Evolutionary conservation across 2,888 invertebrate genomes (phyloP), one percentile per base, ranked within the genome.

Genomic region (Glaucopsyche alexis): DNA sequence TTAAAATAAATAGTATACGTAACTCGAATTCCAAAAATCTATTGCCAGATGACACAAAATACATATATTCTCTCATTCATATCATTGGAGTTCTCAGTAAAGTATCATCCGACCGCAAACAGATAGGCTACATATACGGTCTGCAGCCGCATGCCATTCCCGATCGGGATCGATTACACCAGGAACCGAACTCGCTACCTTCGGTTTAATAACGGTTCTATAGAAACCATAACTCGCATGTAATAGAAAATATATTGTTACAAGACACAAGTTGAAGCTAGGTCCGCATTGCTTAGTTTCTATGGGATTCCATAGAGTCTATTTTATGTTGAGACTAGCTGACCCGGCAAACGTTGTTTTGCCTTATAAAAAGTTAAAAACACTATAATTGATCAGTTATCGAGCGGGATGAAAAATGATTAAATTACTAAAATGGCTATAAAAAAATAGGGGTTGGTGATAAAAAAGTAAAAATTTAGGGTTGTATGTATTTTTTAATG

Each of bases 201-300:
- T 9, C 19, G 55, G 11, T 19, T 55, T 19, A 2, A 47, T 60
- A 60, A 38, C 60, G 38, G 60, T 60, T 38, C 1, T 29, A 60
- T 38, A 13, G 13, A 38, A 14, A 60, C 60, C 60, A 60, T 60
- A 60, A 60, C 55, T 55, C 14, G 9, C 7, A 29, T 60, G 60
- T 29, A 29, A 60, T 60, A 60, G 29, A 60, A 60, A n/a, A n/a
- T n/a, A 60, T 60, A 60, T 60, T 38, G 60, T 60, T 60, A n/a
- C n/a, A n/a, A 5, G 47, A 47, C 1, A 11, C 47, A 7, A 9
- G 47, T 9, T 40, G n/a, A n/a, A 5, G 40, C 40, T 40, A 40
- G 40, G 52, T 55, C 19, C 55, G 11, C 55, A 55, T 55, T 55
- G 55, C 55, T 55, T 52, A 29, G 29, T 52, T 16, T 7, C 3